These are phyloP conservation scores for Frankliniella fusca DNA, from an alignment of 2,888 invertebrate genomes.

Conservation along the genomic window DNA sequence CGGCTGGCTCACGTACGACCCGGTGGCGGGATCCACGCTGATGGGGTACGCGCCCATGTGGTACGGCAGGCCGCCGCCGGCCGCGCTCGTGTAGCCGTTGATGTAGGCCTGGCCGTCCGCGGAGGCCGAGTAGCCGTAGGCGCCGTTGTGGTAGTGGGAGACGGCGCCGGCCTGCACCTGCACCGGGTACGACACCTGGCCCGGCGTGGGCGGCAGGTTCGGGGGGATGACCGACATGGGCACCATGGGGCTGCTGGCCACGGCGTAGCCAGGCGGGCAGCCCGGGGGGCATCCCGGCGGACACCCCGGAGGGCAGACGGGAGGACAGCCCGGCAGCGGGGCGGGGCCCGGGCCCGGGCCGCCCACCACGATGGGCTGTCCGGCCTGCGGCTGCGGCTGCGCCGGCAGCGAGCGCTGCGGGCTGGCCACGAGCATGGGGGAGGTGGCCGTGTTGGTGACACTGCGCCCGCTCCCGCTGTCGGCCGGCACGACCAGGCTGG, in stretches of 20 bases:
- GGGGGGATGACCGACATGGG: background rate
- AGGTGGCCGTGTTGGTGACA: constrained; percentile 29
- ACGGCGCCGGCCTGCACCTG: constrained; percentile 31
- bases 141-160: constrained; percentile 1
- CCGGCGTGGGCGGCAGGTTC: no score
- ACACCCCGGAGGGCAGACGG: no score
- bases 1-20: constrained; percentile 29
- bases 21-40: background rate
- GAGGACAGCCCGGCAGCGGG: background rate
- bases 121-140: background rate
- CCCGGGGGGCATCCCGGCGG: background rate
- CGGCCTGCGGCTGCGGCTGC: constrained; percentile 29
- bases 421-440: constrained; percentile 29
- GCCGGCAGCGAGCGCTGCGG: background rate
- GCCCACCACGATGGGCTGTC: background rate
- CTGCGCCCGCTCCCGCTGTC: background rate
- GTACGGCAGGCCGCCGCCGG: background rate
- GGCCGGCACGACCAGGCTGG: background rate
- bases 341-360: constrained; percentile 22
- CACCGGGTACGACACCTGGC: constrained; percentile 29
- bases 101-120: background rate
- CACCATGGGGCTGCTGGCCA: constrained; percentile 30
- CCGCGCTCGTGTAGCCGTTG: background rate
- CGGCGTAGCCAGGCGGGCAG: constrained; percentile 29
- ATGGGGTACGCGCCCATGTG: background rate